Conservation (phyloP, 2,113 vertebrate genomes). For the Deroptyus accipitrinus region DNA sequence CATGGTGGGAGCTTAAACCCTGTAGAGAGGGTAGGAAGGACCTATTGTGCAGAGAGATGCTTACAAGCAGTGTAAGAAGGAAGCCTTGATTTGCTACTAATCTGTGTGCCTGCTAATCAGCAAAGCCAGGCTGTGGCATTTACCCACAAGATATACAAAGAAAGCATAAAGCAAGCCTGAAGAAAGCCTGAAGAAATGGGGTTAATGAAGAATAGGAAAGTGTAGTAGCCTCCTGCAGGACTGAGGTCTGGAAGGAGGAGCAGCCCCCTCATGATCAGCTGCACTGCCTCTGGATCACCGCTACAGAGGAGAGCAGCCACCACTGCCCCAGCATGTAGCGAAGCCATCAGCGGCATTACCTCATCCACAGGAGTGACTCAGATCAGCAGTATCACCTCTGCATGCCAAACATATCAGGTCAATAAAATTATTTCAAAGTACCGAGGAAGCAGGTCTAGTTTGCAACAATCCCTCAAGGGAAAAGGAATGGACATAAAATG, state of each 20-base stretch:
- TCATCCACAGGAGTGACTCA: constrained; percentile 25
- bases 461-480: not conserved
- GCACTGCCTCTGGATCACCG: not conserved
- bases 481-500: not conserved
- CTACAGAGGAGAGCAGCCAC: not conserved
- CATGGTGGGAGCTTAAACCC: accelerated
- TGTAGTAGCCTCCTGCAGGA: not conserved
- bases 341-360: not conserved
- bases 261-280: not conserved
- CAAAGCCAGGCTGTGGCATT: not conserved
- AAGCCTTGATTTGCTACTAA: not conserved
- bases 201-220: not conserved
- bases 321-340: accelerated
- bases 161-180: not conserved
- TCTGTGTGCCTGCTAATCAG: not conserved
- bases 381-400: constrained; percentile 31
- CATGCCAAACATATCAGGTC: not conserved
- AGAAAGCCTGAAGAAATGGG: not conserved
- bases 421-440: not conserved
- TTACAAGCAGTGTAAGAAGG: not conserved
- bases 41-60: not conserved
- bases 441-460: not conserved
- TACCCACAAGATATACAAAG: not conserved
- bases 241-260: not conserved
- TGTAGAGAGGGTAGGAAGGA: not conserved